Evolutionary conservation across 1,140 invertebrate genomes (phyloP), one percentile per base, ranked within the genome.

Genomic region (Euglossa dilemma): DNA sequence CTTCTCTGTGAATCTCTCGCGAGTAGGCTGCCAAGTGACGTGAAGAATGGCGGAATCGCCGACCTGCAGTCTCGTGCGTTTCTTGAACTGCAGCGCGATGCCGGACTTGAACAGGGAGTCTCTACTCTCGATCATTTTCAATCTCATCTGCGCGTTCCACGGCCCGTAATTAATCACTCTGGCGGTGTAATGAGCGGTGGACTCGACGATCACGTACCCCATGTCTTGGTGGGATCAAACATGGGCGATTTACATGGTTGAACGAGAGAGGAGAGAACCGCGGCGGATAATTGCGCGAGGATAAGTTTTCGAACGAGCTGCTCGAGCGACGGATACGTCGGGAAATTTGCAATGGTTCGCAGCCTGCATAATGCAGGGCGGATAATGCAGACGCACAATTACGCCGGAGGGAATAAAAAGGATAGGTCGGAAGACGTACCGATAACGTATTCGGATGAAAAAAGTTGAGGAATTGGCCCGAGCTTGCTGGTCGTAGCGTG

Each of bases 161-260:
- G 93, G 91, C 0, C 94, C 94, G 69, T 94, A 94, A 90, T 94
- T 95, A 28, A 90, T 84, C 14, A 95, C 50, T 0, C 50, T 78
- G 6, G 89, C 75, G 0, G 91, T 91, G 20, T 91, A 87, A 61
- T 90, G 81, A 2, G 90, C 81, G n/a, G 73, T 88, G 54, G 88
- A 83, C 28, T 93, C 93, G 0, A 94, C 76, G 2, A 94, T 70
- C 4, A 94, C 87, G 56, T 91, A 90, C 9, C 91, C 91, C 83
- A 95, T 90, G 71, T 95, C 91, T 73, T 89, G 74, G 9, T 14
- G 47, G 36, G 9, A 20, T 7, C 8, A 71, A 70, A 59, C 23
- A 1, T 59, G 9, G 50, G 18, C 54, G 47, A 36, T 36, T 36
- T 36, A 36, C 36, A 36, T 36, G 36, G 36, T 4, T 52, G 12